Conservation (phyloP, 2,888 invertebrate genomes). For the Conistra vaccinii region DNA sequence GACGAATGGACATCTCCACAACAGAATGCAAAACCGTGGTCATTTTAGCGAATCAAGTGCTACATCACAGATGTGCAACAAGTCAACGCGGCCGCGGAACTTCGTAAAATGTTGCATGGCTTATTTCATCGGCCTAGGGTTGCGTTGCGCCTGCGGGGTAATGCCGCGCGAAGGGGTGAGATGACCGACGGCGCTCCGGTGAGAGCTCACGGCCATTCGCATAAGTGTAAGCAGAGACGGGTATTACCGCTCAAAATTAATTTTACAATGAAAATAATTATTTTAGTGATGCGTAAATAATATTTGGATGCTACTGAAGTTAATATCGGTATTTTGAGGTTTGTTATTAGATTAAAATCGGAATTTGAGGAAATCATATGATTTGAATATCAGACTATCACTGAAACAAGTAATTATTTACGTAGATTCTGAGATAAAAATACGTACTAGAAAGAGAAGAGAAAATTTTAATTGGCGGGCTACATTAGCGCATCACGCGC, state of each 20-base stretch:
- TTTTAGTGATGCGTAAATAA: background rate
- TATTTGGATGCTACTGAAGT: background rate
- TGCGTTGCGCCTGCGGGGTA: conserved; percentile 44
- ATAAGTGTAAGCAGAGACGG: background rate
- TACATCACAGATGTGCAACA: conserved; percentile 31
- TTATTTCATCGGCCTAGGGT: background rate
- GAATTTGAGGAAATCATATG: no score
- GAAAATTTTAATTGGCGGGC: no score
- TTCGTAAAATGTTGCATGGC: conserved; percentile 18
- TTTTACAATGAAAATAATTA: background rate
- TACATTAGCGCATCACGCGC: no score
- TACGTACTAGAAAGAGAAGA: no score
- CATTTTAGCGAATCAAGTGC: background rate
- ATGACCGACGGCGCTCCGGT: background rate
- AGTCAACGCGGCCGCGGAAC: conserved; percentile 13
- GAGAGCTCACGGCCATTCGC: background rate
- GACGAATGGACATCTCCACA: background rate
- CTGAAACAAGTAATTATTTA: background rate
- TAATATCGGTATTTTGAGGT: background rate
- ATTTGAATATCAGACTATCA: no score
- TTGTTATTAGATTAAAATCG: no score
- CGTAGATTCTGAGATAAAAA: no score
- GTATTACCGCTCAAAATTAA: background rate
- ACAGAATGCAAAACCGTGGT: no score
- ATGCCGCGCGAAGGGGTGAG: background rate